These are phyloP conservation scores for Archaeoteleia sp. DNA, from an alignment of 2,888 invertebrate species.

Conservation along the genomic window DNA sequence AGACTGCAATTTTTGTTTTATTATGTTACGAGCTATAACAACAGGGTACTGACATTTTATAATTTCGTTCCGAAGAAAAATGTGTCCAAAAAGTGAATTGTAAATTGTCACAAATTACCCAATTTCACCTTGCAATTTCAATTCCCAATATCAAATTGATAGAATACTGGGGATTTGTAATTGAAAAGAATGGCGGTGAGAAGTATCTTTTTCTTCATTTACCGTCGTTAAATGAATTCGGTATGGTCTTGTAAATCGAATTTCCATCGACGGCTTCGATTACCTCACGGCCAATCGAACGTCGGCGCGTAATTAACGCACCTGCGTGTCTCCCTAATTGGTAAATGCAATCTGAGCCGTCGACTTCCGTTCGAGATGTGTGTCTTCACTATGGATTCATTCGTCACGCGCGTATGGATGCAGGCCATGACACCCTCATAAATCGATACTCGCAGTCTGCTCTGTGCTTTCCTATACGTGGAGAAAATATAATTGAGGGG, in stretches of 20 bases:
- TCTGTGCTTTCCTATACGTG: too few relatives aligned
- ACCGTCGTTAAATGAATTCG: conserved; percentile 5
- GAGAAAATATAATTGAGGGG: too few relatives aligned
- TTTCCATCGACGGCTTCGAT: conserved; percentile 31
- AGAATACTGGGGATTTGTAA: too few relatives aligned
- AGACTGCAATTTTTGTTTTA: conserved; percentile 35
- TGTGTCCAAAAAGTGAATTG: too few relatives aligned
- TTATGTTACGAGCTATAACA: conserved; percentile 34
- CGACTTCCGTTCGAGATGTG: conserved; percentile 32
- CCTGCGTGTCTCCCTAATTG: conserved; percentile 34
- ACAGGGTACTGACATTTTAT: too few relatives aligned
- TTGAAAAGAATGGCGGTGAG: too few relatives aligned
- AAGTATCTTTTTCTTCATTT: too few relatives aligned
- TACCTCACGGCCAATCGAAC: conserved; percentile 25
- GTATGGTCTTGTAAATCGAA: conserved; percentile 17
- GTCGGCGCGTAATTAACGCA: conserved; percentile 34
- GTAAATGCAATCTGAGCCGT: conserved; percentile 37
- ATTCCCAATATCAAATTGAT: too few relatives aligned
- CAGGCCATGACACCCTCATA: conserved; percentile 23
- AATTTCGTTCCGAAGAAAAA: too few relatives aligned
- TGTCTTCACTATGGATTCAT: conserved; percentile 32
- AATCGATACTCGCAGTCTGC: conserved; percentile 15
- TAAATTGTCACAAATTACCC: too few relatives aligned
- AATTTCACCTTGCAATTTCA: too few relatives aligned
- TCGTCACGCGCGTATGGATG: conserved; percentile 22